phyloP scores from a whole-genome alignment of 2,888 invertebrate species.

The Dyspetes luteomarginatus region DNA sequence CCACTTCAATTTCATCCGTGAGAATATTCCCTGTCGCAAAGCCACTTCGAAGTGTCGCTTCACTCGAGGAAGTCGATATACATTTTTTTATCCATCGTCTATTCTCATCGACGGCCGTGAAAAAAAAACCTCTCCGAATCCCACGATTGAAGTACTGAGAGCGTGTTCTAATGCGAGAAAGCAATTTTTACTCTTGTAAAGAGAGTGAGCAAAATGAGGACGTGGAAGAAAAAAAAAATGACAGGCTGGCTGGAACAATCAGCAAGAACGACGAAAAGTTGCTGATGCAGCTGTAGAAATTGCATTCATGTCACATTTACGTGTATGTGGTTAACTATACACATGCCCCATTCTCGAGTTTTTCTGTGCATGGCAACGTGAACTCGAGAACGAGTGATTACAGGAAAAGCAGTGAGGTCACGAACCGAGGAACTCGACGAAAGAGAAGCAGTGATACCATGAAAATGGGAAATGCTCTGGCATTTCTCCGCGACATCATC shows the following conservation, averaged over 20 bases:
- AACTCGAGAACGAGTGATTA: constrained; percentile 64
- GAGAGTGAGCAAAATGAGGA: background rate
- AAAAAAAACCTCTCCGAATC: background rate
- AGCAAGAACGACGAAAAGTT: constrained; percentile 18
- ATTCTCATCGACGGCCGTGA: background rate
- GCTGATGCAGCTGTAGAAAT: constrained; percentile 14
- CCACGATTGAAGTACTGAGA: too few species aligned
- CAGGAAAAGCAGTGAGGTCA: constrained; percentile 57
- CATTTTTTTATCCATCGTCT: background rate
- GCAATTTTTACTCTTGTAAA: background rate
- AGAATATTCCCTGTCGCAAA: constrained; percentile 44
- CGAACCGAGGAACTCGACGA: constrained; percentile 6
- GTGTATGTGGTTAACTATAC: constrained; percentile 8
- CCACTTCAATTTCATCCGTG: constrained; percentile 56
- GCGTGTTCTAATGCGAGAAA: background rate
- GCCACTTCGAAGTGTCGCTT: constrained; percentile 25
- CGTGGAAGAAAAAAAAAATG: constrained; percentile 1
- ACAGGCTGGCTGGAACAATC: too few species aligned
- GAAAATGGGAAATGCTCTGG: constrained; percentile 40
- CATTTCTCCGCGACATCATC: constrained; percentile 70
- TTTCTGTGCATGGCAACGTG: constrained; percentile 31
- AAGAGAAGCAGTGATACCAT: constrained; percentile 6
- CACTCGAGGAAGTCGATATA: constrained; percentile 20
- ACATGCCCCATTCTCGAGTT: constrained; percentile 20
- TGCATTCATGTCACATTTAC: constrained; percentile 13